A percentile compares a stretch with the other conserved stretches of the same genome.
phyloP scores from a whole-genome alignment of 2,888 invertebrate genomes.

The Tridacna crocea region DNA sequence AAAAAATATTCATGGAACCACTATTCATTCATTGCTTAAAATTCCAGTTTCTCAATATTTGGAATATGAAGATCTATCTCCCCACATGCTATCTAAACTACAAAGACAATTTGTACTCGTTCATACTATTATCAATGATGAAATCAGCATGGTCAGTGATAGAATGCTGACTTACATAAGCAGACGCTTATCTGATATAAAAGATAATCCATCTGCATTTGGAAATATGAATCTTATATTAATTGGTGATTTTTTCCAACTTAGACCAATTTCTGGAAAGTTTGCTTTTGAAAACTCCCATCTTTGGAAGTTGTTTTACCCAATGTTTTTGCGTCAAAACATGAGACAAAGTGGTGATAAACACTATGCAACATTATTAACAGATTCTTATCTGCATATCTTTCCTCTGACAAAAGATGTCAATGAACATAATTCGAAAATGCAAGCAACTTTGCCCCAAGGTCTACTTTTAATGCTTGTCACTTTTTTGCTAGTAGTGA shows the following conservation, averaged over 20 bases:
- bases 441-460: neutral
- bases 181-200: slow-evolving; percentile 38
- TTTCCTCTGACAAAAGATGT: slow-evolving; percentile 16
- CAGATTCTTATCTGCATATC: slow-evolving; percentile 33
- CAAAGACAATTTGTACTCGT: slow-evolving; percentile 36
- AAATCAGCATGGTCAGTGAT: slow-evolving; percentile 59
- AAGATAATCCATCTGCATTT: slow-evolving; percentile 33
- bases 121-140: slow-evolving; percentile 55
- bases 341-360: slow-evolving; percentile 34
- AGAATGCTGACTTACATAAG: slow-evolving; percentile 47
- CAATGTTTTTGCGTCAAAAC: slow-evolving; percentile 43
- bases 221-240: slow-evolving; percentile 48
- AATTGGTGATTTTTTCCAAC: slow-evolving; percentile 52
- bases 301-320: slow-evolving; percentile 46
- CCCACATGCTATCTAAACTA: slow-evolving; percentile 27
- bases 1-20: slow-evolving; percentile 39
- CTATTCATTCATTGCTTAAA: slow-evolving; percentile 47
- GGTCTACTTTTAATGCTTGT: neutral
- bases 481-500: slow-evolving; percentile 40
- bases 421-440: neutral
- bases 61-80: slow-evolving; percentile 33
- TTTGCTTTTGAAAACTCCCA: slow-evolving; percentile 35
- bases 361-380: slow-evolving; percentile 17
- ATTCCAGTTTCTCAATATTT: slow-evolving; percentile 45
- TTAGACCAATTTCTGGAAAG: slow-evolving; percentile 31